Conservation (phyloP, 2,113 vertebrate species). For the Hippocampus abdominalis region DNA sequence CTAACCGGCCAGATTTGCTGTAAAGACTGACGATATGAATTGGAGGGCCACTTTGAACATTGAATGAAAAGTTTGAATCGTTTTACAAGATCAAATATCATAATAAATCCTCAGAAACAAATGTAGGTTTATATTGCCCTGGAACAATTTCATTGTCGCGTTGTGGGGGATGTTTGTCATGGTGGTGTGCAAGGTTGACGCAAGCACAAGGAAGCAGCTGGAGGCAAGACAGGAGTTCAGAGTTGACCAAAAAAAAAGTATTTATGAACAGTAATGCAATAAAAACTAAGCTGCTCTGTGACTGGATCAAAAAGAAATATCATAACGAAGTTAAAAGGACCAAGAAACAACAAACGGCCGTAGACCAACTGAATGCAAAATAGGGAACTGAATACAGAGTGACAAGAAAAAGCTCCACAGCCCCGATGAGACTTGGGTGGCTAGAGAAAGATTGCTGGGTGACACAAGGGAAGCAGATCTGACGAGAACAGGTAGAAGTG, state of each 20-base stretch:
- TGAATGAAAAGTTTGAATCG: constrained; percentile 18
- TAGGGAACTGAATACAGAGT: too few relatives aligned
- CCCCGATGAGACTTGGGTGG: background rate
- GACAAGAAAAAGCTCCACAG: too few relatives aligned
- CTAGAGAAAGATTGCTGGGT: background rate
- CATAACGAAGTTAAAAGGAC: background rate
- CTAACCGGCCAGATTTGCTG: constrained; percentile 18
- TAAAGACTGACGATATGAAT: constrained; percentile 23
- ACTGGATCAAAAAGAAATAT: background rate
- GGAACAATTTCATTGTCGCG: too few relatives aligned
- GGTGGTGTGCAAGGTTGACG: too few relatives aligned
- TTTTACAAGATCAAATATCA: background rate
- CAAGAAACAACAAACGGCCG: background rate
- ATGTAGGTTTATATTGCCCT: too few relatives aligned
- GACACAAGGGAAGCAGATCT: background rate
- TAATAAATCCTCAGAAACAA: background rate
- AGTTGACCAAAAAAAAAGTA: too few relatives aligned
- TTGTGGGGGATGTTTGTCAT: too few relatives aligned
- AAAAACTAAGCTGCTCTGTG: too few relatives aligned
- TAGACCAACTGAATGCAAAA: too few relatives aligned
- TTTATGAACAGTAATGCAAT: too few relatives aligned
- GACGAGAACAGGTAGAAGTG: background rate
- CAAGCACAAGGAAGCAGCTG: too few relatives aligned
- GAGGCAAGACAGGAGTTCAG: too few relatives aligned
- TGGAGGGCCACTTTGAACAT: constrained; percentile 8